Base-by-base conservation (phyloP, 2,113 vertebrate species). In the Spea bombifrons region DNA sequence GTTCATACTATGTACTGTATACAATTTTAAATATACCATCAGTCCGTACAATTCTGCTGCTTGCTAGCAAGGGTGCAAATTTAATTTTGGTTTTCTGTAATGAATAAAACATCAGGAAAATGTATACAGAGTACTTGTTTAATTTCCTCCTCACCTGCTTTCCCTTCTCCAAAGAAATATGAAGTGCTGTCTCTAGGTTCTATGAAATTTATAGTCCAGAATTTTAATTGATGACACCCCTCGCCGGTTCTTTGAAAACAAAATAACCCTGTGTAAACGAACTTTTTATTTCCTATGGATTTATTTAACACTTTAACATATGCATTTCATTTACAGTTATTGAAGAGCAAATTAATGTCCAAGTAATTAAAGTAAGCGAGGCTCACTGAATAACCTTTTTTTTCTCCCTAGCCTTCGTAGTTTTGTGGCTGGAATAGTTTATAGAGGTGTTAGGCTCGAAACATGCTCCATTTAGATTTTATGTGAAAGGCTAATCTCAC, bases 21-120 rank as follows among this genome's bases (percentile, higher is more conserved):
- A 0, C 78, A 75, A 61, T 84, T 83, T 82, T 86, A 78, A 85
- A 77, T 83, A 78, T 80, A 73, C 79, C 85, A 85, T 73, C 75
- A 86, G 70, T 79, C 71, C 78, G 81, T 83, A 88, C 86, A 73
- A 87, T 84, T 74, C 71, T 61, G 71, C 74, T 73, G 78, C 84
- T 86, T 86, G 68, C 83, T 87, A 71, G 85, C 83, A 81, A 65
- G 82, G 81, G 84, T 86, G 75, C 83, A 88, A 83, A 83, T 85
- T 85, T 66, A 87, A 86, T 88, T 81, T 87, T 82, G 82, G 69
- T 84, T 84, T 17, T 85, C 50, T 16, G 3, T 85, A 82, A 84
- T 89, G 82, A 89, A 87, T 87, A 87, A 84, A 91, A 86, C 83
- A 83, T 86, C 75, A 86, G 86, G 82, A 86, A 84, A 88, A 84